Base-by-base conservation (phyloP, 2,888 invertebrate genomes). In the Drosophila gaucha region DNA sequence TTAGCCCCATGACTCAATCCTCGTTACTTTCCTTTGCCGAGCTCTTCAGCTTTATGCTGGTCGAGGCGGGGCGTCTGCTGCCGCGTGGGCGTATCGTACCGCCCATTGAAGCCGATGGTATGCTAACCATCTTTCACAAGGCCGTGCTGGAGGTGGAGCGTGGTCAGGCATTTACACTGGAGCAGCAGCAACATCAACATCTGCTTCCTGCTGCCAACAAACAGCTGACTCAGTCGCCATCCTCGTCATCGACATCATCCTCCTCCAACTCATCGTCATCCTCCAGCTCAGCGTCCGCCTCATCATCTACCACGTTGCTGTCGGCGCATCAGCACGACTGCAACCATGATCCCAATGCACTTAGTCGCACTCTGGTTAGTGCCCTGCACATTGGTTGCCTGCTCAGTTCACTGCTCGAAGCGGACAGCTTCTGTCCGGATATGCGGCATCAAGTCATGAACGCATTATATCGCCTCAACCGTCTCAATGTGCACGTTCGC, bases 1-100 rank as follows among this genome's bases (percentile, higher is more conserved):
- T 99, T 50, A 97, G 97, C 90, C 97, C 97, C 24, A 96, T 98
- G 95, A 98, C 98, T 10, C 98, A 98, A 91, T 97, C 97, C 90
- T 97, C 97, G 71, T 94, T 99, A 68, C 95, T 97, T 90, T 97
- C 97, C 80, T 99, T 99, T 92, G 97, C 98, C 2, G 99, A 99
- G 92, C 94, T 99, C 30, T 97, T 97, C 92, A 96, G 96, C 63
- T 98, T 97, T 92, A 98, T 99, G 97, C 95, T 98, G 91, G 96
- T 96, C 26, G 98, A 98, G 91, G 94, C 96, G 52, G 95, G 95
- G 26, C 93, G 95, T 44, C 95, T 95, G 66, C 93, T 94, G 63
- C 93, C 93, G 12, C 92, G 95, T 82, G 95, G 95, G 43, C 94
- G 95, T 57, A 94, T 95, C 68, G 96, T 96, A 64, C 97, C 96